Conservation (phyloP, 2,113 vertebrate species). For the Steatornis caripensis region DNA sequence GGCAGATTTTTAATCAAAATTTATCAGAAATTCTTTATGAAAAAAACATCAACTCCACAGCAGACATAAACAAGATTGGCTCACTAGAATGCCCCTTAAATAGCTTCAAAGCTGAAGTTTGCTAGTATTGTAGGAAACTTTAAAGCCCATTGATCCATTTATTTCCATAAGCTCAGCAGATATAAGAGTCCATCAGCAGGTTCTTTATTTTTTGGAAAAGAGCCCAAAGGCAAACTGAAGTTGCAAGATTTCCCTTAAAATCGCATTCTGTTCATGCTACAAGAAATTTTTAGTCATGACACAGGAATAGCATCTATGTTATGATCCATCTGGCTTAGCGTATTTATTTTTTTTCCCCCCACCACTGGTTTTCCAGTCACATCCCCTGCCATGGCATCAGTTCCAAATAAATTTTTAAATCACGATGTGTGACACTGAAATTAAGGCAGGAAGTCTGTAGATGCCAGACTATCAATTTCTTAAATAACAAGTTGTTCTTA, state of each 20-base stretch:
- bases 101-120: neutral
- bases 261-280: neutral
- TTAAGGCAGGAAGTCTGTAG: neutral
- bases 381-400: neutral
- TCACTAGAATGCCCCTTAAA: neutral
- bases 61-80: neutral
- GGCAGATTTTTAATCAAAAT: neutral
- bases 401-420: neutral
- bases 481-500: neutral
- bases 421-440: neutral
- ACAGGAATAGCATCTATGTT: neutral
- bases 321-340: neutral
- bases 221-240: conserved; percentile 2
- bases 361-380: neutral
- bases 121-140: neutral
- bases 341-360: neutral
- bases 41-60: neutral
- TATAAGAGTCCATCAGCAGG: neutral
- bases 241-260: conserved; percentile 5
- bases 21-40: neutral
- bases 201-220: conserved; percentile 1
- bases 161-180: conserved; percentile 8
- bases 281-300: conserved; percentile 6
- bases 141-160: neutral
- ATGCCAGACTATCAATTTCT: neutral